phyloP scores from a whole-genome alignment of 1,140 invertebrate genomes.

The Drosophila funebris region DNA sequence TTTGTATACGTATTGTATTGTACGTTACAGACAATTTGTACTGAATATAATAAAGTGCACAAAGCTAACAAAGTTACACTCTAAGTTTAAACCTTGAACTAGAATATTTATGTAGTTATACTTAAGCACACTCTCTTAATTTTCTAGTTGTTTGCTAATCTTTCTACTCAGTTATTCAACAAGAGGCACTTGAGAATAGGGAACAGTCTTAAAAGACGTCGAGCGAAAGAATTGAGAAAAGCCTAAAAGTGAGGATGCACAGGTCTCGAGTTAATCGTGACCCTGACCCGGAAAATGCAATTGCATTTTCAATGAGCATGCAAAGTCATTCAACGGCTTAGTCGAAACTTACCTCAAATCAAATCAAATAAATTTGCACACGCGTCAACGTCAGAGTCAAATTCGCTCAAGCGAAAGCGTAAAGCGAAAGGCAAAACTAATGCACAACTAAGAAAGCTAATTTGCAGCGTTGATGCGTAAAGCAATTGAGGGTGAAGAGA shows the following conservation, averaged over 20 bases:
- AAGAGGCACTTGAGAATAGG: not conserved
- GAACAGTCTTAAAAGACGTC: too few species aligned
- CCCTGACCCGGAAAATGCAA: constrained; percentile 58
- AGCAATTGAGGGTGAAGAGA: not conserved
- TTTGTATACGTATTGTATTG: too few species aligned
- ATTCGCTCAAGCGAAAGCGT: constrained; percentile 36
- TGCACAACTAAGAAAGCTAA: constrained; percentile 60
- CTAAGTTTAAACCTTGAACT: constrained; percentile 3
- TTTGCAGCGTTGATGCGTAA: constrained; percentile 62
- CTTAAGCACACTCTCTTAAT: not conserved
- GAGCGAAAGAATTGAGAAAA: constrained; percentile 5
- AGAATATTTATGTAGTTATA: not conserved
- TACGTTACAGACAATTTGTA: not conserved
- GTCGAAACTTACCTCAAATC: constrained; percentile 25
- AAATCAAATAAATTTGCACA: constrained; percentile 50
- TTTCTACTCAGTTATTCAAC: not conserved
- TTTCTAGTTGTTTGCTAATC: constrained; percentile 8
- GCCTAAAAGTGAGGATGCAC: not conserved
- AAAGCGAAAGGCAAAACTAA: constrained; percentile 35
- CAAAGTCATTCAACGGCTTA: constrained; percentile 29
- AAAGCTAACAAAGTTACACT: not conserved
- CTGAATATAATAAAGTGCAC: not conserved
- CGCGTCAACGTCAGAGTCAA: constrained; percentile 11
- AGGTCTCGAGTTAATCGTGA: constrained; percentile 33
- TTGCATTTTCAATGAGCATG: constrained; percentile 45